Percentiles rank a stretch among this genome's conserved stretches.
Conservation (phyloP, 2,888 invertebrate genomes). For the Metacarcinus magister region DNA sequence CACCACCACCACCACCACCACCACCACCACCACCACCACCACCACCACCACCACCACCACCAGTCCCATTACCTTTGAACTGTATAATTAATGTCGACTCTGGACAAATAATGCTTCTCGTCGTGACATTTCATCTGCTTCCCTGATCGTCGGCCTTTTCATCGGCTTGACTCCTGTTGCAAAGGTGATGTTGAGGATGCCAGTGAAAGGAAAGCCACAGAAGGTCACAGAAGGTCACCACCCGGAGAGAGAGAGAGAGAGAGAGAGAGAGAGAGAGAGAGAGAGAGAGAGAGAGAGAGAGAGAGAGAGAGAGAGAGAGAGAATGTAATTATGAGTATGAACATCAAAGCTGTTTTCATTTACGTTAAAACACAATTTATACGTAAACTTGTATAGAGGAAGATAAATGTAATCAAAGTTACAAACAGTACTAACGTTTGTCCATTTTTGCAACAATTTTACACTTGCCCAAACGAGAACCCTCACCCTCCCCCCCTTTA, state of each 20-base stretch:
- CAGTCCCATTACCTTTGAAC: no score
- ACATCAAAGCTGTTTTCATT: not conserved
- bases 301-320: slow-evolving; percentile 39
- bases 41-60: not conserved
- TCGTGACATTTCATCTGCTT: not conserved
- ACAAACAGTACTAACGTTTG: not conserved
- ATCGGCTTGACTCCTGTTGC: not conserved
- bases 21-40: not conserved
- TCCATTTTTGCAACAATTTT: not conserved
- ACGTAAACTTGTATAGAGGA: not conserved
- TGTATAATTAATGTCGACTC: not conserved
- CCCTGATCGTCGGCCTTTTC: not conserved
- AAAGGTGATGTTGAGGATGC: not conserved
- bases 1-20: not conserved
- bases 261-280: not conserved
- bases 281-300: slow-evolving; percentile 31
- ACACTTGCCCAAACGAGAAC: not conserved
- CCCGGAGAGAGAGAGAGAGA: not conserved
- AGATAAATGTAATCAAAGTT: slow-evolving; percentile 11
- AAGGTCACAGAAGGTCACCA: not conserved
- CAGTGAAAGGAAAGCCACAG: not conserved
- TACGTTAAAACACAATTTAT: not conserved
- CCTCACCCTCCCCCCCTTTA: not conserved
- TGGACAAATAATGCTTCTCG: not conserved
- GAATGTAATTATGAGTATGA: slow-evolving; percentile 21